A percentile compares a stretch with the other conserved stretches of the same genome.
Evolutionary conservation across 2,797 vertebrate species (phyloP).

Genomic region (Crotalus adamanteus): DNA sequence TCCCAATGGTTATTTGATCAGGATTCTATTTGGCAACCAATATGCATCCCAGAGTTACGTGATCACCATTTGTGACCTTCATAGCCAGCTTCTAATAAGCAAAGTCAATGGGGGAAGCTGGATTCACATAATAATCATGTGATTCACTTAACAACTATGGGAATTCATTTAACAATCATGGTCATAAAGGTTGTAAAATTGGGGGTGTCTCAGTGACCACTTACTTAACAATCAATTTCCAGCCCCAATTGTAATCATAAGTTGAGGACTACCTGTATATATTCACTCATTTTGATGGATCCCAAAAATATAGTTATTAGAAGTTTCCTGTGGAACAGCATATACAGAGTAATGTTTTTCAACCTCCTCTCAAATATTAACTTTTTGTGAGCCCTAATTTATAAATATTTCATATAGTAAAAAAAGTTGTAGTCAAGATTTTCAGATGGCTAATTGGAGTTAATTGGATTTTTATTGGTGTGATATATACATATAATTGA

Average conservation of each 20-base stretch:
- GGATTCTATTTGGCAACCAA: neutral
- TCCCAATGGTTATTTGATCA: neutral
- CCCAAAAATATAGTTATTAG: neutral
- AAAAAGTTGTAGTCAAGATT: neutral
- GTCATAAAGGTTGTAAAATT: neutral
- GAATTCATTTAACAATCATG: neutral
- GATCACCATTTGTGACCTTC: neutral
- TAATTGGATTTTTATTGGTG: too few species aligned
- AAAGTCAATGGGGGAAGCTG: neutral
- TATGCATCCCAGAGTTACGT: neutral
- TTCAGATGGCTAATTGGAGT: neutral
- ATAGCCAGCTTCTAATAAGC: neutral
- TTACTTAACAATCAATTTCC: neutral
- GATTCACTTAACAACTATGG: too few species aligned
- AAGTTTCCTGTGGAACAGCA: neutral
- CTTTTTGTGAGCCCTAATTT: neutral
- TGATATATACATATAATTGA: too few species aligned
- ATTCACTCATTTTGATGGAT: neutral
- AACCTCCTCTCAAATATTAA: neutral
- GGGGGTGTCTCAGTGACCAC: neutral
- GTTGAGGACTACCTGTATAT: neutral
- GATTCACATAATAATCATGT: neutral
- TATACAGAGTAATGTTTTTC: neutral
- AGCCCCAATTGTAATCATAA: neutral
- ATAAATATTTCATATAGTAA: neutral